Conservation (phyloP, 2,113 vertebrate species). For the Stictonetta naevosa region DNA sequence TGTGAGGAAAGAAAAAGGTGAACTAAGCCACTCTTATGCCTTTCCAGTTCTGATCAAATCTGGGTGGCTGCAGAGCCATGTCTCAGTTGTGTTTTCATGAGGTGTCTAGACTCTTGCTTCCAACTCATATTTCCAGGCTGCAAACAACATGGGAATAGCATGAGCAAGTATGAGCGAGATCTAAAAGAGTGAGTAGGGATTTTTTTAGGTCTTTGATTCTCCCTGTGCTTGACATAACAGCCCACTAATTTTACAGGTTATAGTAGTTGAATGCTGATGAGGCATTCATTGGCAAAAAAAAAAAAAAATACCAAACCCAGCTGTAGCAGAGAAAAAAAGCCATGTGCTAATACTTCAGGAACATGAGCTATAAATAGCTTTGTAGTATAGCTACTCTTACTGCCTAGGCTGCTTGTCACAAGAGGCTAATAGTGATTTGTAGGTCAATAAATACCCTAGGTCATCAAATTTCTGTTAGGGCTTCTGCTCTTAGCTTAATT, state of each 20-base stretch:
- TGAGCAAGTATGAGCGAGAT: accelerated
- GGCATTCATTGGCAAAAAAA: neutral
- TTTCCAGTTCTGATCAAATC: neutral
- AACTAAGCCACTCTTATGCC: neutral
- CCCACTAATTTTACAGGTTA: neutral
- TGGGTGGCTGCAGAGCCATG: neutral
- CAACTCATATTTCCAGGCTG: neutral
- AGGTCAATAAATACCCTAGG: neutral
- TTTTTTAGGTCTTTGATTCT: neutral
- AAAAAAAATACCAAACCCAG: neutral
- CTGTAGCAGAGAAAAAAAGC: neutral
- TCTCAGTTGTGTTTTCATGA: accelerated
- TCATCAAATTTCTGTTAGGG: neutral
- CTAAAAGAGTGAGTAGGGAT: neutral
- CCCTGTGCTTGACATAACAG: neutral
- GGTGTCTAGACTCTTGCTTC: neutral
- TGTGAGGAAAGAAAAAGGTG: neutral
- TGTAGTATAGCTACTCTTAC: accelerated
- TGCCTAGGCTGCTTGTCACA: neutral
- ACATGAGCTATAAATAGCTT: neutral
- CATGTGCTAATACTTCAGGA: neutral
- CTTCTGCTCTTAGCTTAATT: neutral
- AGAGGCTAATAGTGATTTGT: neutral
- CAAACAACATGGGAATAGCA: neutral
- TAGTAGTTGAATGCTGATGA: neutral